Conservation (phyloP, 2,888 invertebrate genomes). For the Artemia sinica region DNA sequence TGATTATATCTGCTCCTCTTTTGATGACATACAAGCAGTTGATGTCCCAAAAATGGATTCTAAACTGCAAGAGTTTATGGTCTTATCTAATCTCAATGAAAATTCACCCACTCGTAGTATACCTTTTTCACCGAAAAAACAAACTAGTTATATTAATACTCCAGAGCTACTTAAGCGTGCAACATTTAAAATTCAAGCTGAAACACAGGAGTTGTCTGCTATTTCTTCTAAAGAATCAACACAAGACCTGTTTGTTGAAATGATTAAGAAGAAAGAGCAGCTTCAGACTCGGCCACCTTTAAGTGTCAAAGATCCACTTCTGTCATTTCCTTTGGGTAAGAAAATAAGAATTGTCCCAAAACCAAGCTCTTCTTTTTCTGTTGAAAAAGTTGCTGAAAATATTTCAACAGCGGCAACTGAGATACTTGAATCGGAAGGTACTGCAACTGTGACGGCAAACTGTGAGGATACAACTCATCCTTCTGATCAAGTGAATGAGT, state of each 20-base stretch:
- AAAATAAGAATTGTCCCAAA: neutral
- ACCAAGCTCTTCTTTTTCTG: neutral
- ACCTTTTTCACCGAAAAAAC: neutral
- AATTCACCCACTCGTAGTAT: neutral
- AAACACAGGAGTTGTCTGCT: slow-evolving; percentile 9
- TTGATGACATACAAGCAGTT: neutral
- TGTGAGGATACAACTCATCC: neutral
- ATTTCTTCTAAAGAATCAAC: neutral
- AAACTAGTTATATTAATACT: too few relatives aligned
- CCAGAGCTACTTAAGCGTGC: neutral
- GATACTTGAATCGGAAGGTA: neutral
- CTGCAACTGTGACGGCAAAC: neutral
- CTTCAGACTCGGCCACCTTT: neutral
- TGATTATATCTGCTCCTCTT: neutral
- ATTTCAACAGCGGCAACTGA: neutral
- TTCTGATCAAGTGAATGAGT: neutral
- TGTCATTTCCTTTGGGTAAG: neutral
- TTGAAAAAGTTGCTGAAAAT: slow-evolving; percentile 1
- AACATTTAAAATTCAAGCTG: neutral
- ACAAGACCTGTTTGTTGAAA: neutral
- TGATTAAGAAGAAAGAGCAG: neutral
- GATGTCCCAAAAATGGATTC: too few relatives aligned
- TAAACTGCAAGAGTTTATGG: neutral
- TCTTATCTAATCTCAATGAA: neutral
- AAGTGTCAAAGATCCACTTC: neutral